Evolutionary conservation across 2,113 vertebrate species (phyloP).

Genomic region (Pelodiscus sinensis): DNA sequence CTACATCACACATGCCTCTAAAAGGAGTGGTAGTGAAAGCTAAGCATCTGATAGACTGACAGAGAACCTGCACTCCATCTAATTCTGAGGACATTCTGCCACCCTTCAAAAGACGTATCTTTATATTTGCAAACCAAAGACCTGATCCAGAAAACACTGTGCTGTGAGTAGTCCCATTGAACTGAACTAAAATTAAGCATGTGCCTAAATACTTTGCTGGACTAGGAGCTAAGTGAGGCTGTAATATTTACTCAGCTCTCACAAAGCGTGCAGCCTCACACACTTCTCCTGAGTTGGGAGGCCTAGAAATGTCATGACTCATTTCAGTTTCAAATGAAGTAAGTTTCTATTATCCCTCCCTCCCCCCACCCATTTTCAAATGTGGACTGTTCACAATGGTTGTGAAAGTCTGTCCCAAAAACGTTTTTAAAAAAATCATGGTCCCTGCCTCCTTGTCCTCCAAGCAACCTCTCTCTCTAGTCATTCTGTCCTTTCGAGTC

Average conservation of each 20-base stretch:
- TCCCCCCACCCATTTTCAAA: background rate
- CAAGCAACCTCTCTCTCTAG: background rate
- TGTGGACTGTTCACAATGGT: background rate
- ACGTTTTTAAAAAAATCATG: background rate
- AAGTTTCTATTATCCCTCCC: background rate
- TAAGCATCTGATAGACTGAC: background rate
- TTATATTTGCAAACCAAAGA: background rate
- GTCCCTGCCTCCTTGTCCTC: background rate
- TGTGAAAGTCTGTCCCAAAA: background rate
- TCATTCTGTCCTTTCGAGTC: background rate
- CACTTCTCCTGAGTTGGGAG: background rate
- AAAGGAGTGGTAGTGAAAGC: background rate
- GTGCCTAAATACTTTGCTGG: background rate
- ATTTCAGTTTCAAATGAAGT: slow-evolving; percentile 16
- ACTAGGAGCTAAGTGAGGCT: background rate
- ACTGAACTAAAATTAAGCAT: background rate
- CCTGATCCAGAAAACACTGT: background rate
- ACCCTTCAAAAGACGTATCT: background rate
- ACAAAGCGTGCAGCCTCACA: background rate
- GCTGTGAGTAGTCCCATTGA: background rate
- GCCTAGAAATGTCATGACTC: background rate
- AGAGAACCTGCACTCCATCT: background rate
- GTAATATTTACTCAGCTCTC: background rate
- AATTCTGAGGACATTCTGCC: background rate
- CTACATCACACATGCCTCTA: background rate